phyloP scores from a whole-genome alignment of 2,797 vertebrate species.

The Acrocephalus scirpaceus region DNA sequence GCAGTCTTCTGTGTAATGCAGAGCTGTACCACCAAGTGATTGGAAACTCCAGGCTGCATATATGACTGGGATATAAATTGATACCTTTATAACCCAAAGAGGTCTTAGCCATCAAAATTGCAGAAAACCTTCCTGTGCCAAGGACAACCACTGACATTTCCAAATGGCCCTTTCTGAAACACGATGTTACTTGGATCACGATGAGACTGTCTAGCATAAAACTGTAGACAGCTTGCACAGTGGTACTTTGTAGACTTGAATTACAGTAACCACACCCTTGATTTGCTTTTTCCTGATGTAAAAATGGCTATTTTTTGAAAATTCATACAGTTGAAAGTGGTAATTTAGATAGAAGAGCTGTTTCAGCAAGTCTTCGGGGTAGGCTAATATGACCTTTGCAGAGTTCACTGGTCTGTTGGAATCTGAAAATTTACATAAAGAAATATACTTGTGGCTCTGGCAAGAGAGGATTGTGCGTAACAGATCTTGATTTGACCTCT shows the following conservation, averaged over 20 bases:
- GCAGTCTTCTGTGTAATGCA: neutral
- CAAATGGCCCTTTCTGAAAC: neutral
- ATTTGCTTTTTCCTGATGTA: neutral
- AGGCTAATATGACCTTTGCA: slow-evolving; percentile 36
- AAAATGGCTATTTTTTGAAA: slow-evolving; percentile 4
- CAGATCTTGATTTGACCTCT: neutral
- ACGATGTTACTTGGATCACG: neutral
- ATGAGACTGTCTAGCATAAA: neutral
- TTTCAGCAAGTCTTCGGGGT: slow-evolving; percentile 31
- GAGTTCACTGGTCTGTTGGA: slow-evolving; percentile 27
- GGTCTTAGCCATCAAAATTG: neutral
- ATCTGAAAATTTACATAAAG: neutral
- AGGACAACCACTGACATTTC: neutral
- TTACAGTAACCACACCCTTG: slow-evolving; percentile 27
- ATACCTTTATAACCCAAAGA: neutral
- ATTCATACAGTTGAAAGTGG: neutral
- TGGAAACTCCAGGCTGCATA: neutral
- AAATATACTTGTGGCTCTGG: neutral
- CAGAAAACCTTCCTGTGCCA: neutral
- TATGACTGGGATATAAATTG: neutral
- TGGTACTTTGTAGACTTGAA: neutral
- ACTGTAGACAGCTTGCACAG: neutral
- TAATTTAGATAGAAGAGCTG: slow-evolving; percentile 42
- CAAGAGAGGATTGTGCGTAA: neutral
- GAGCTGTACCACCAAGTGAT: neutral